Base-by-base conservation (phyloP, 2,888 invertebrate species). In the Podabrus alpinus region DNA sequence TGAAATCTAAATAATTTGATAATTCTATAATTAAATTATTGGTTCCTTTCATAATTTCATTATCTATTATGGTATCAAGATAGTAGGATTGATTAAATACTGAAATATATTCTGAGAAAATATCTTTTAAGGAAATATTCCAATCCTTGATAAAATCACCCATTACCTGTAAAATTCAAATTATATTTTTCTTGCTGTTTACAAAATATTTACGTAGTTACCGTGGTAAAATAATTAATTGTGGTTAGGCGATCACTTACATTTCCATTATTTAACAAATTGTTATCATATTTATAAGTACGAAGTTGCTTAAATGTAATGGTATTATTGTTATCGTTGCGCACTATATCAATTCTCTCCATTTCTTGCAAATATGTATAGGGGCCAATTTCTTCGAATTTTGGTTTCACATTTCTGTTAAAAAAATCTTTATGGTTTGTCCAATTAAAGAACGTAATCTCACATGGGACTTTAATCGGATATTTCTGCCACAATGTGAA, bases 11-110 rank as follows among this genome's bases (percentile, higher is more conserved):
- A 78, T 88, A 89, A 78, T 89, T 89, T 0, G 93, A 93, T 77
- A 93, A 85, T 59, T 91, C 90, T 74, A 97, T 89, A 69, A 96
- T 85, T 0, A 91, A 87, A 84, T 97, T 96, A 1, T 90, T 89
- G 84, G 95, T 97, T 0, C 97, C 97, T 2, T 93, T 92, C 83
- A 96, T 95, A 0, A 96, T 88, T 17, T 95, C 86, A 82, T 95
- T 91, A 7, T 91, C 89, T 0, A 92, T 93, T 0, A 90, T 88
- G 83, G 91, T 93, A 0, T 91, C 90, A 0, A 93, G 88, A 2
- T 90, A 87, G 16, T 94, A 85, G 11, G 88, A 86, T 69, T 91
- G 90, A 11, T 89, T 86, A 67, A 91, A 90, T 79, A 89, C 72
- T 1, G 45, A 45, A 0, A 45, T 0, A n/a, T n/a, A 45, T n/a